Evolutionary conservation across 2,113 vertebrate species (phyloP).

Genomic region (Bufo bufo): DNA sequence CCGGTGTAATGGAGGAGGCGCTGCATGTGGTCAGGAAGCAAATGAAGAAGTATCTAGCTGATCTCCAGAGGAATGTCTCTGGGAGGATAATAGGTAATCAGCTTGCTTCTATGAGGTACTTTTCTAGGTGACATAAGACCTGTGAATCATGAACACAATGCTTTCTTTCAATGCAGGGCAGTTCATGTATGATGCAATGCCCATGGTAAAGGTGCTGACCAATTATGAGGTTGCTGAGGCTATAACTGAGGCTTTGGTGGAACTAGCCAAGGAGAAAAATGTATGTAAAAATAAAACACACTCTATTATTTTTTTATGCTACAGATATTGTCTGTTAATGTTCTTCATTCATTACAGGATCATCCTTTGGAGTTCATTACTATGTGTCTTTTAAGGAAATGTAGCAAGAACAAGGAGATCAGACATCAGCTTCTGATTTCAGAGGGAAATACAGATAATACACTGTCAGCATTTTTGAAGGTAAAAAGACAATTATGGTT

Average conservation of each 20-base stretch:
- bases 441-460: constrained; percentile 39
- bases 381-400: constrained; percentile 70
- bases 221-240: constrained; percentile 62
- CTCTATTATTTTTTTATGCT: not conserved
- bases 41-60: constrained; percentile 67
- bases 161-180: constrained; percentile 69
- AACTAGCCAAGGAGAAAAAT: constrained; percentile 67
- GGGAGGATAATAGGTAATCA: constrained; percentile 75
- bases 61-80: constrained; percentile 67
- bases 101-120: not conserved
- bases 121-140: not conserved
- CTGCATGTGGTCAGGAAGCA: constrained; percentile 69
- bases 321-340: not conserved
- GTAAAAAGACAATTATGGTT: constrained; percentile 53
- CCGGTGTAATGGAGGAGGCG: constrained; percentile 76
- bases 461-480: constrained; percentile 58
- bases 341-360: constrained; percentile 62
- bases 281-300: constrained; percentile 62
- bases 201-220: constrained; percentile 59
- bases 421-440: constrained; percentile 46
- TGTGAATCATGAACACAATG: not conserved
- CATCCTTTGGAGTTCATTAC: constrained; percentile 77
- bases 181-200: constrained; percentile 75
- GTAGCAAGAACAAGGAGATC: constrained; percentile 41
- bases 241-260: constrained; percentile 72